Base-by-base conservation (phyloP, 2,888 invertebrate genomes). In the Vannuccia rotundouncinata region DNA sequence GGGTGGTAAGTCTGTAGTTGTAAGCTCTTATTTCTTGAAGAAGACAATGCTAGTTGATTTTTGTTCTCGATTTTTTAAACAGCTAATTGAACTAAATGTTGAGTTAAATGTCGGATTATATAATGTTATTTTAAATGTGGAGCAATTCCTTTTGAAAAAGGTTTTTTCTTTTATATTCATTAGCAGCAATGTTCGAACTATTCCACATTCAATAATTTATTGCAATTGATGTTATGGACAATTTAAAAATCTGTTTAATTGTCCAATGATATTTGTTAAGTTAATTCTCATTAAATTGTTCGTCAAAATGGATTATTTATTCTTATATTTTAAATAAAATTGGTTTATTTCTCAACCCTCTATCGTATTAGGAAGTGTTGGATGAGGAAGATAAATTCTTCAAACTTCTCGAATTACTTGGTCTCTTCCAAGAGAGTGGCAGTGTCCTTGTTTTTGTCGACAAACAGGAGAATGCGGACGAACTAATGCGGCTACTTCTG, bases 381-480 rank as follows among this genome's bases (percentile, higher is more conserved):
- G 96, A 96, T 83, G 99, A 99, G 81, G 96, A 98, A 78, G 93
- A 95, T 60, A 99, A 99, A 87, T 95, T 97, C 89, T 92, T 98
- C 85, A 99, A 99, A 88, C 90, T 99, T 0, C 89, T 99, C 10
- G 99, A 99, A 88, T 90, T 99, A n/a, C 90, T 99, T n/a, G 97
- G 97, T 0, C 90, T 94, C 77, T 97, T 94, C 89, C 94, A 94
- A 84, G 93, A 95, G 85, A 91, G 92, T 85, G 99, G 99, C 74
- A 94, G 94, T 86, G 93, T 94, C 77, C 94, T 99, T 83, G 94
- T 99, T 31, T 99, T 99, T 88, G 98, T 98, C 10, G 98, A 99
- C 86, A 97, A 97, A 86, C 98, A 99, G 89, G 98, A 98, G 88
- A 94, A 95, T 85, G 97, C 97, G 0, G 97, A 97, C 86, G 93